Evolutionary conservation across 2,113 vertebrate species (phyloP).

Genomic region (Eidolon helvum): DNA sequence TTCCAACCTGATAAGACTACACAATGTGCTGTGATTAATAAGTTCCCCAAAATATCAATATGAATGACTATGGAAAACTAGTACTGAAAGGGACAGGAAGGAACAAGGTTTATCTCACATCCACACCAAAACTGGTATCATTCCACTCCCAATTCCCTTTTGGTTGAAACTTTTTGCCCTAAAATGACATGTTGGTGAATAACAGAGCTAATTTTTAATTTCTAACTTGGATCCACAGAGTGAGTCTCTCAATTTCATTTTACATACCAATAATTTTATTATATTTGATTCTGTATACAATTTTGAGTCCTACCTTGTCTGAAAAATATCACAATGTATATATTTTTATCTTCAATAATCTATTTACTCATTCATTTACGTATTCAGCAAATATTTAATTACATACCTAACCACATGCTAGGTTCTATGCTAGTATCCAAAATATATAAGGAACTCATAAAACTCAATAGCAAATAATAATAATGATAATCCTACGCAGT

Average conservation of each 20-base stretch:
- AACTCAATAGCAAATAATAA: no score
- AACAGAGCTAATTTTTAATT: not conserved
- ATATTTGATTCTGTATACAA: not conserved
- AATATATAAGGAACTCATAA: no score
- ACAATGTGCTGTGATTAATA: not conserved
- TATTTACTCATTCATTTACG: not conserved
- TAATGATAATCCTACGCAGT: not conserved
- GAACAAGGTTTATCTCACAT: not conserved
- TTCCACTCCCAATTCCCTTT: not conserved
- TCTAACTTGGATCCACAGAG: not conserved
- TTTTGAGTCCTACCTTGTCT: not conserved
- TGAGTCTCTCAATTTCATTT: not conserved
- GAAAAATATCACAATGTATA: not conserved
- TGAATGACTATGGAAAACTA: not conserved
- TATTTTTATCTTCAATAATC: not conserved
- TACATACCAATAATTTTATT: not conserved
- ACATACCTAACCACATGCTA: not conserved
- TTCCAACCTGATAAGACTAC: not conserved
- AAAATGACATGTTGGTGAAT: not conserved
- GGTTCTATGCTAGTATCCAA: not conserved
- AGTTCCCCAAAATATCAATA: not conserved
- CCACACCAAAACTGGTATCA: not conserved
- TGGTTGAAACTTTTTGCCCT: not conserved
- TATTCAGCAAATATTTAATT: slow-evolving; percentile 39
- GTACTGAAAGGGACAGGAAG: not conserved